Percentiles rank a stretch among this genome's conserved stretches.
Evolutionary conservation across 2,888 invertebrate species (phyloP).

Genomic region (Elaeidobius kamerunicus): DNA sequence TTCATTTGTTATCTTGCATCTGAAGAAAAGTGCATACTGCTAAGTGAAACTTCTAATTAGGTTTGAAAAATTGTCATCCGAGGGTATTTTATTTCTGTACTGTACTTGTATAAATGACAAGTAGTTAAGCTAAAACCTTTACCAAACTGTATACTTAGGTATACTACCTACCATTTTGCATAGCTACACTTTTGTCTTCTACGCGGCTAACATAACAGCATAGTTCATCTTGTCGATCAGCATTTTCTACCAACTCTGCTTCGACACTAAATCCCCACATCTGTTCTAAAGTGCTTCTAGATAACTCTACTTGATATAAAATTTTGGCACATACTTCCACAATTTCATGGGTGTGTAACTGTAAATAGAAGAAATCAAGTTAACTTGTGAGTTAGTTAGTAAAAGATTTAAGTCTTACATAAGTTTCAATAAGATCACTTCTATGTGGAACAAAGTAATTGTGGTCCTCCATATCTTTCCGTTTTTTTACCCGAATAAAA

Average conservation of each 20-base stretch:
- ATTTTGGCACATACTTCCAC: conserved; percentile 97
- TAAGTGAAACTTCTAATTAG: too few species aligned
- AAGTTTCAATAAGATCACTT: conserved; percentile 91
- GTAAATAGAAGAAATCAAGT: conserved; percentile 45
- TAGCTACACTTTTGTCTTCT: conserved; percentile 92
- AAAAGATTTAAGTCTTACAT: too few species aligned
- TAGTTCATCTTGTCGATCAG: conserved; percentile 93
- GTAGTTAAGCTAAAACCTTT: too few species aligned
- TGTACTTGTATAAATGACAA: too few species aligned
- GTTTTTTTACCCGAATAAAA: conserved; percentile 92
- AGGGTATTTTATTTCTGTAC: too few species aligned
- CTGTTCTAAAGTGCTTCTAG: conserved; percentile 84
- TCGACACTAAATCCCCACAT: conserved; percentile 99
- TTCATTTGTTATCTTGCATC: too few species aligned
- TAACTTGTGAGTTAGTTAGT: too few species aligned
- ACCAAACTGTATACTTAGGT: neutral
- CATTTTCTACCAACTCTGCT: conserved; percentile 94
- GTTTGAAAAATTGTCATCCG: too few species aligned
- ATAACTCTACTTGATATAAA: conserved; percentile 92
- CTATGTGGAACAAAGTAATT: conserved; percentile 96
- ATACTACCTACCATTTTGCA: conserved; percentile 81
- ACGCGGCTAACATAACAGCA: conserved; percentile 97
- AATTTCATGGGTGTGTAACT: conserved; percentile 91
- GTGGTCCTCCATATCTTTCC: conserved; percentile 92
- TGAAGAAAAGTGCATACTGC: too few species aligned